Base-by-base conservation (phyloP, 2,888 invertebrate genomes). In the Alentia gelatinosa region DNA sequence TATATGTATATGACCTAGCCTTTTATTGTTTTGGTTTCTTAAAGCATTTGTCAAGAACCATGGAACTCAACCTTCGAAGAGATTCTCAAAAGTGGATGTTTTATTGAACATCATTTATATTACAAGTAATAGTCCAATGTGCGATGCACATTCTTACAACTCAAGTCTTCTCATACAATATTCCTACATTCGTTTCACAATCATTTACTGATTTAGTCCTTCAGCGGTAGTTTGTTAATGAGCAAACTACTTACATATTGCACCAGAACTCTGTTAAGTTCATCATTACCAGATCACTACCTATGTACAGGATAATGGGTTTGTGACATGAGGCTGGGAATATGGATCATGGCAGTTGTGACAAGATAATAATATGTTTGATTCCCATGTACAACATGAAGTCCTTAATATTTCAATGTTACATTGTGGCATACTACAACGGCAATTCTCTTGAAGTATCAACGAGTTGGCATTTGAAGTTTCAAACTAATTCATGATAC, bases 21-120 rank as follows among this genome's bases (percentile, higher is more conserved):
- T n/a, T n/a, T n/a, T n/a, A n/a, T n/a, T n/a, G n/a, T n/a, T n/a
- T n/a, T n/a, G n/a, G n/a, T n/a, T n/a, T n/a, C n/a, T n/a, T n/a
- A n/a, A n/a, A n/a, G n/a, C n/a, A n/a, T n/a, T n/a, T n/a, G n/a
- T n/a, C n/a, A n/a, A n/a, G n/a, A n/a, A n/a, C n/a, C n/a, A n/a
- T n/a, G n/a, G n/a, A n/a, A n/a, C n/a, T n/a, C n/a, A n/a, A n/a
- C n/a, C n/a, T n/a, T n/a, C n/a, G n/a, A n/a, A n/a, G 79, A 79
- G 79, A 79, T 79, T 79, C 79, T 79, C 79, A 79, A 35, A 79
- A 79, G 37, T 79, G 39, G 79, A 79, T 79, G 79, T 39, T 79
- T 79, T 79, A 79, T 79, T 79, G 79, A 79, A 39, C 79, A 79
- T 79, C 79, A 79, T 79, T 35, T 37, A 33, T 23, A 35, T 37